These are phyloP conservation scores for Anniella stebbinsi DNA, from an alignment of 2,797 vertebrate genomes.

Conservation along the genomic window DNA sequence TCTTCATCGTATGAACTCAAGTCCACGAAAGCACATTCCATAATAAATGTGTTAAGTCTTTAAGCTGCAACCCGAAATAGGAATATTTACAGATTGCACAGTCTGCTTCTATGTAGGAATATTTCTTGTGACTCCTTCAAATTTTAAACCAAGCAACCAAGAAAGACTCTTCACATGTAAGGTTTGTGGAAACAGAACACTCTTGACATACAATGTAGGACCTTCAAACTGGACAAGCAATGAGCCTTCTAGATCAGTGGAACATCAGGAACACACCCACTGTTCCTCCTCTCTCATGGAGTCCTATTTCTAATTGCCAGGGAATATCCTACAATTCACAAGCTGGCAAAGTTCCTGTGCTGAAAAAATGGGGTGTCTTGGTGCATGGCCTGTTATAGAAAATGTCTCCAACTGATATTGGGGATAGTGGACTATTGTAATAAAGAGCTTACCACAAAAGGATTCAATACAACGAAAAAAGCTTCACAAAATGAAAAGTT, in stretches of 20 bases:
- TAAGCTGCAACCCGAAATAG: not conserved
- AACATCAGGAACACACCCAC: not conserved
- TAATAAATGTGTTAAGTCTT: not conserved
- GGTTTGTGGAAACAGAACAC: not conserved
- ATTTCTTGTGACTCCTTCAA: not conserved
- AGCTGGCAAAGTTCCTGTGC: not conserved
- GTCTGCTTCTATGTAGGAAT: not conserved
- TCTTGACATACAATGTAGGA: not conserved
- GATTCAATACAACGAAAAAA: not conserved
- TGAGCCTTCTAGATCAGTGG: not conserved
- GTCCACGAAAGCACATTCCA: not conserved
- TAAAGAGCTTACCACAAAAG: conserved; percentile 41
- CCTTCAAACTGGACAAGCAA: not conserved
- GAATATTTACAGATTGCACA: not conserved
- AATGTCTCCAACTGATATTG: conserved; percentile 21
- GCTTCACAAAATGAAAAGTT: not conserved
- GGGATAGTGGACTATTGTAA: conserved; percentile 33
- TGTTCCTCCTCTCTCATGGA: not conserved
- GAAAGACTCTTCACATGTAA: not conserved
- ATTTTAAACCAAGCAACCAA: not conserved
- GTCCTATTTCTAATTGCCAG: not conserved
- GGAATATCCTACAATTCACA: not conserved
- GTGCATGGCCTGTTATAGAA: conserved; percentile 37
- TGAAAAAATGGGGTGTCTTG: not conserved
- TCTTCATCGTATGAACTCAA: too few relatives aligned